Conservation (phyloP, 2,888 invertebrate species). For the Eupeodes luniger region DNA sequence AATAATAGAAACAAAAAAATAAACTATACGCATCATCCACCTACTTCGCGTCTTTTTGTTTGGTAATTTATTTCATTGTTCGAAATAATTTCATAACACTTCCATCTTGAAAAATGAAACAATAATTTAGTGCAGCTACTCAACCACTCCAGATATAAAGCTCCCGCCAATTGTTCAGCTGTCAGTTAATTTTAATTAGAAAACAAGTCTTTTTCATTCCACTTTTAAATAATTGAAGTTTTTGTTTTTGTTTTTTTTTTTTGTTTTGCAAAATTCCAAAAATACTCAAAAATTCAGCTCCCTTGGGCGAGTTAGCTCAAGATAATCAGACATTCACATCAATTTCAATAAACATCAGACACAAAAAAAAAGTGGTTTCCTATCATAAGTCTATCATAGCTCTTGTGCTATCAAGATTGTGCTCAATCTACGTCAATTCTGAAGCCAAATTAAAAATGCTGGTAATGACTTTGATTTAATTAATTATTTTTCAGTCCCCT, state of each 20-base stretch:
- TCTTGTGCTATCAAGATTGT: constrained; percentile 41
- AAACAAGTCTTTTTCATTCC: constrained; percentile 8
- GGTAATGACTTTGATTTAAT: constrained; percentile 64
- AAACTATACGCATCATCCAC: too few species aligned
- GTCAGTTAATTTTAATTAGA: constrained; percentile 22
- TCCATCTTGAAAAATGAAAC: neutral
- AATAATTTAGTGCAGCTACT: neutral
- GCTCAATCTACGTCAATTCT: constrained; percentile 42
- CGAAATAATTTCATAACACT: constrained; percentile 4
- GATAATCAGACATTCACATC: constrained; percentile 27
- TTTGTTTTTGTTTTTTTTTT: neutral
- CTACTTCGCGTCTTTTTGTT: neutral
- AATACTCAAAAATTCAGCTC: constrained; percentile 24
- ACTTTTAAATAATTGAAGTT: constrained; percentile 10
- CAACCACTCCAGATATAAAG: neutral
- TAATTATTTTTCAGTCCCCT: constrained; percentile 14
- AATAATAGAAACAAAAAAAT: too few species aligned
- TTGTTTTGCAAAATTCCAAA: constrained; percentile 6
- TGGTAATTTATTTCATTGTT: neutral
- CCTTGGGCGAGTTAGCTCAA: constrained; percentile 10
- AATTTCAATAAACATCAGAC: neutral
- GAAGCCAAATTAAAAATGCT: constrained; percentile 39
- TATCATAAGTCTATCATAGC: constrained; percentile 45
- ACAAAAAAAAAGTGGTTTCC: constrained; percentile 41
- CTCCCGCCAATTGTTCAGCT: constrained; percentile 2